These are phyloP conservation scores for Drosophila anomelani DNA, from an alignment of 2,888 invertebrate species.

Conservation along the genomic window DNA sequence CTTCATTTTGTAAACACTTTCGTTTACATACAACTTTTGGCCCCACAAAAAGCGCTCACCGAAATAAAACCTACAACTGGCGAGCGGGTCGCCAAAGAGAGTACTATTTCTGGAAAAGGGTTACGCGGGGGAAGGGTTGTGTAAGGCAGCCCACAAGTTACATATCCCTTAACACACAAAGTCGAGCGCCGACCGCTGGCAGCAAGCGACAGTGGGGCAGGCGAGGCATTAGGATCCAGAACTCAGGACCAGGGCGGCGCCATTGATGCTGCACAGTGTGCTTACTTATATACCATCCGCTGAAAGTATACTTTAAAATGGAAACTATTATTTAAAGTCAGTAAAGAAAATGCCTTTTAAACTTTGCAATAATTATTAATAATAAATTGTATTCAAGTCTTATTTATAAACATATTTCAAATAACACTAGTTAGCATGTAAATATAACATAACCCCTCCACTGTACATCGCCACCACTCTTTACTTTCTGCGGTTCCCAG, in stretches of 20 bases:
- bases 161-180: constrained; percentile 75
- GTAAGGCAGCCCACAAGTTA: constrained; percentile 79
- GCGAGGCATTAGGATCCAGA: constrained; percentile 30
- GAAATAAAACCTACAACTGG: constrained; percentile 50
- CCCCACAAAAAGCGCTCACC: constrained; percentile 45
- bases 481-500: constrained; percentile 34
- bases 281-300: not conserved
- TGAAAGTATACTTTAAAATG: not conserved
- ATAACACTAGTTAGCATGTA: not conserved
- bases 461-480: constrained; percentile 26
- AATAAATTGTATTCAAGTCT: not conserved
- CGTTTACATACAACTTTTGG: constrained; percentile 79
- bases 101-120: not conserved
- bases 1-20: constrained; percentile 81
- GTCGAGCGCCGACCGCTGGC: constrained; percentile 61
- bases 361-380: not conserved
- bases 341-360: not conserved
- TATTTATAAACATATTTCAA: not conserved
- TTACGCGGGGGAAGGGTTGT: constrained; percentile 44
- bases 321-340: not conserved
- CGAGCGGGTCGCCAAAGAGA: not conserved
- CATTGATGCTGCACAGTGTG: constrained; percentile 32
- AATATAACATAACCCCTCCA: constrained; percentile 4
- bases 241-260: constrained; percentile 25
- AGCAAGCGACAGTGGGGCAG: constrained; percentile 10